Percentiles rank a stretch among this genome's conserved stretches.
Evolutionary conservation across 2,113 vertebrate genomes (phyloP).

Genomic region (Lonchura striata): DNA sequence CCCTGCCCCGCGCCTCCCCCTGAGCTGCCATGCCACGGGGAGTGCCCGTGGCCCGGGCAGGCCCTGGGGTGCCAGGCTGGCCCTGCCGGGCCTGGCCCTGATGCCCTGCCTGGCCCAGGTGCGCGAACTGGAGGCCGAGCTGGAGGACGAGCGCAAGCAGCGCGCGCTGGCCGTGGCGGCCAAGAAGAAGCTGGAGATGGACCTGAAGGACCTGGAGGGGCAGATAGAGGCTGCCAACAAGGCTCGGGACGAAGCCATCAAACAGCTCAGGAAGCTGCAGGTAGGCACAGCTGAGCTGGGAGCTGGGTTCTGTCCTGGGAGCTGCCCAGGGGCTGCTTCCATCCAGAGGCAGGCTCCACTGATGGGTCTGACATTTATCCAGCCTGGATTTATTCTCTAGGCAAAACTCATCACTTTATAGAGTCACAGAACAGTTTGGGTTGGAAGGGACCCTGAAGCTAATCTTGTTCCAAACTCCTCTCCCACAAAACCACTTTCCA

Average conservation of each 20-base stretch:
- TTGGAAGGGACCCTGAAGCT: neutral
- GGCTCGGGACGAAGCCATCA: slow-evolving; percentile 93
- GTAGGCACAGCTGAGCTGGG: slow-evolving; percentile 51
- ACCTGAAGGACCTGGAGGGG: slow-evolving; percentile 92
- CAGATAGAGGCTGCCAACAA: slow-evolving; percentile 95
- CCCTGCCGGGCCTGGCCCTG: no score
- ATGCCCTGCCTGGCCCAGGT: slow-evolving; percentile 78
- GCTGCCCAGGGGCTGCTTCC: neutral
- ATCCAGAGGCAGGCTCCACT: fast-evolving
- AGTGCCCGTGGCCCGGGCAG: neutral
- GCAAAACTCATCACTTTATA: neutral
- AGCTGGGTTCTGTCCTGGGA: neutral
- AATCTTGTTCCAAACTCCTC: neutral
- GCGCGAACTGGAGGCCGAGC: slow-evolving; percentile 92
- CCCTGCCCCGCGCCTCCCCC: neutral
- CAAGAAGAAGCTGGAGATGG: slow-evolving; percentile 98
- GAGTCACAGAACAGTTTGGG: neutral
- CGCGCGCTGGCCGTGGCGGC: slow-evolving; percentile 87
- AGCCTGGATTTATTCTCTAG: neutral
- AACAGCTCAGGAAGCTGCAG: slow-evolving; percentile 94
- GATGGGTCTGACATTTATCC: neutral
- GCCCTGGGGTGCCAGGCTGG: neutral
- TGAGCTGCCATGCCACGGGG: fast-evolving
- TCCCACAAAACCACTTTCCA: neutral
- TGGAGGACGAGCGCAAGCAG: slow-evolving; percentile 97